phyloP scores from a whole-genome alignment of 1,140 invertebrate genomes.

The Drosophila obscura region DNA sequence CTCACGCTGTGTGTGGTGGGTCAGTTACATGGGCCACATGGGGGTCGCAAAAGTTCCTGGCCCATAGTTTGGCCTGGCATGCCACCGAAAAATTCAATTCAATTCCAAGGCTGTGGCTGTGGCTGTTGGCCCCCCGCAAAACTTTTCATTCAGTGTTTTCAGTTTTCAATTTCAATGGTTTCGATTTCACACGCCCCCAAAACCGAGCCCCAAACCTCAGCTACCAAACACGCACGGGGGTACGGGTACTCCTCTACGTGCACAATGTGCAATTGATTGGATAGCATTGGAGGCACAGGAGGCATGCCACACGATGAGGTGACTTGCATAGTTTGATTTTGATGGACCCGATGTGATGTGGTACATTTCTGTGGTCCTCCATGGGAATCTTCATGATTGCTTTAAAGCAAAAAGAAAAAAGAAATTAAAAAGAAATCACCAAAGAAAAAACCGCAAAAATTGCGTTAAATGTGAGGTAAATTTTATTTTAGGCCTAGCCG shows the following conservation, averaged over 20 bases:
- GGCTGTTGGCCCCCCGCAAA: conserved; percentile 20
- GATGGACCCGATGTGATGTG: conserved; percentile 19
- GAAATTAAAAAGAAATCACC: not conserved
- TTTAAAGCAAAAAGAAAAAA: conserved; percentile 10
- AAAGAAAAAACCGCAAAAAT: conserved; percentile 17
- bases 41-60: conserved; percentile 55
- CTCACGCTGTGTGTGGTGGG: conserved; percentile 24
- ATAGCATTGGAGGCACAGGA: conserved; percentile 3
- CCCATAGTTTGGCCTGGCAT: conserved; percentile 17
- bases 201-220: conserved; percentile 10
- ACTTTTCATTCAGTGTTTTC: conserved; percentile 76
- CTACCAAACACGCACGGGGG: conserved; percentile 49
- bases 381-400: not conserved
- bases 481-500: conserved; percentile 57
- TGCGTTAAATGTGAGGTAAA: conserved; percentile 15
- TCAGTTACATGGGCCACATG: conserved; percentile 66
- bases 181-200: conserved; percentile 72
- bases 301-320: conserved; percentile 25
- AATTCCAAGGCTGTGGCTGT: conserved; percentile 58
- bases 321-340: conserved; percentile 42
- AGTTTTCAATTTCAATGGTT: conserved; percentile 77
- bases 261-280: conserved; percentile 63
- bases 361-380: conserved; percentile 22
- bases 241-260: conserved; percentile 40
- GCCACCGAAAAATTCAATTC: conserved; percentile 67